phyloP scores from a whole-genome alignment of 2,797 vertebrate species.

The Xenentodon cancila region DNA sequence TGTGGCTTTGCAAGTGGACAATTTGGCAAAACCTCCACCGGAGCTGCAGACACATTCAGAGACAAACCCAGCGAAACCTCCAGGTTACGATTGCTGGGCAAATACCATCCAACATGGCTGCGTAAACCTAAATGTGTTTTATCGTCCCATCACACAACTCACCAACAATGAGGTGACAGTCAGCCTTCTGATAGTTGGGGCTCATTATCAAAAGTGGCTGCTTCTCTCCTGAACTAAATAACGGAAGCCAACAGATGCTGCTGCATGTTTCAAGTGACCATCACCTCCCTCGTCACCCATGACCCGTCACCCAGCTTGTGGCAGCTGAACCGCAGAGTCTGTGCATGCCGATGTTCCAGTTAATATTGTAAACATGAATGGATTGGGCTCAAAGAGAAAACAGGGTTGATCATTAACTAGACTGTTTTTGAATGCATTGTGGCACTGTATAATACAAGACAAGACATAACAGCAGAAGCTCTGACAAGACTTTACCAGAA shows the following conservation, averaged over 20 bases:
- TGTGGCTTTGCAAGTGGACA: neutral
- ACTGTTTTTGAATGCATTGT: constrained; percentile 17
- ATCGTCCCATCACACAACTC: too few relatives aligned
- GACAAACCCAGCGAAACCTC: neutral
- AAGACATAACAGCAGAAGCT: constrained; percentile 7
- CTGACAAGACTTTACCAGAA: neutral
- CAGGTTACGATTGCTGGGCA: neutral
- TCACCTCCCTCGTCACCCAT: neutral
- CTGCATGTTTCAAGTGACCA: too few relatives aligned
- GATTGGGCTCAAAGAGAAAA: constrained; percentile 25
- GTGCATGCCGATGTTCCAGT: constrained; percentile 10
- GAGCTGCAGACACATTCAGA: constrained; percentile 10
- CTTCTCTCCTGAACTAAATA: constrained; percentile 24
- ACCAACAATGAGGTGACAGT: constrained; percentile 1
- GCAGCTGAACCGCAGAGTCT: constrained; percentile 31
- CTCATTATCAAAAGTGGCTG: constrained; percentile 4
- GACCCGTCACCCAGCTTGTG: constrained; percentile 32
- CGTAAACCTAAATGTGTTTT: neutral
- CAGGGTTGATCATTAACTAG: constrained; percentile 59
- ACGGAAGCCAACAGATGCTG: constrained; percentile 46
- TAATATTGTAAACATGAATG: constrained; percentile 28
- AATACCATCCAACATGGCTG: neutral
- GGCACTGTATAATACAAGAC: constrained; percentile 5
- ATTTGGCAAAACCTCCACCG: neutral
- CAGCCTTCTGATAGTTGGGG: constrained; percentile 1